Conservation (phyloP, 2,113 vertebrate species). For the Camelus dromedarius region DNA sequence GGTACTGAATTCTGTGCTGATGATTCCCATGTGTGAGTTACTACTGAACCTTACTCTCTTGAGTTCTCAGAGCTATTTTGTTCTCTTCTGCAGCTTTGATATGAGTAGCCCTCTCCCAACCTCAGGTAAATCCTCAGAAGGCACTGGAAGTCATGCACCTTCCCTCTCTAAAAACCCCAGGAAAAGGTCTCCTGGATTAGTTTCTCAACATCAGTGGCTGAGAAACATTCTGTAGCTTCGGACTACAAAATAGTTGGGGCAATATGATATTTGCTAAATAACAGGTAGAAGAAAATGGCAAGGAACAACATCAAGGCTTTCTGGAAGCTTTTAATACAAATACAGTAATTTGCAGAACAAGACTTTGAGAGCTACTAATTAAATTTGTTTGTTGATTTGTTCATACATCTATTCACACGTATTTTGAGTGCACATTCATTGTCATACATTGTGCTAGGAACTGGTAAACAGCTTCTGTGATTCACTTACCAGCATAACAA, state of each 20-base stretch:
- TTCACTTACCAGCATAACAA: background rate
- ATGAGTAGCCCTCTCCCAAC: background rate
- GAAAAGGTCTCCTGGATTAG: background rate
- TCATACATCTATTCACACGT: background rate
- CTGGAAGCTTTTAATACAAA: background rate
- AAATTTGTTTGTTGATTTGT: background rate
- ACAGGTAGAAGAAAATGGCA: background rate
- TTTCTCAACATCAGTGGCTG: background rate
- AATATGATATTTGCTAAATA: background rate
- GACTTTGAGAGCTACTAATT: background rate
- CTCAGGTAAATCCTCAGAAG: background rate
- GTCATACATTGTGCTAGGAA: background rate
- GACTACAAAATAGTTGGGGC: background rate
- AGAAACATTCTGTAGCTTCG: background rate
- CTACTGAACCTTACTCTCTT: background rate
- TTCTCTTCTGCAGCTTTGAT: slow-evolving; percentile 23
- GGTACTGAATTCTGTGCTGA: background rate
- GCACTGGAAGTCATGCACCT: background rate
- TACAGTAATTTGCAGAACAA: background rate
- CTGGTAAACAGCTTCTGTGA: background rate
- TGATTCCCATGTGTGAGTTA: background rate
- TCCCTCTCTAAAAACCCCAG: slow-evolving; percentile 6
- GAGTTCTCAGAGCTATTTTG: background rate
- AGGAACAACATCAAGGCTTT: background rate
- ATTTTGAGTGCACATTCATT: background rate